These are phyloP conservation scores for Corythoichthys intestinalis DNA, from an alignment of 2,113 vertebrate genomes.

Conservation along the genomic window DNA sequence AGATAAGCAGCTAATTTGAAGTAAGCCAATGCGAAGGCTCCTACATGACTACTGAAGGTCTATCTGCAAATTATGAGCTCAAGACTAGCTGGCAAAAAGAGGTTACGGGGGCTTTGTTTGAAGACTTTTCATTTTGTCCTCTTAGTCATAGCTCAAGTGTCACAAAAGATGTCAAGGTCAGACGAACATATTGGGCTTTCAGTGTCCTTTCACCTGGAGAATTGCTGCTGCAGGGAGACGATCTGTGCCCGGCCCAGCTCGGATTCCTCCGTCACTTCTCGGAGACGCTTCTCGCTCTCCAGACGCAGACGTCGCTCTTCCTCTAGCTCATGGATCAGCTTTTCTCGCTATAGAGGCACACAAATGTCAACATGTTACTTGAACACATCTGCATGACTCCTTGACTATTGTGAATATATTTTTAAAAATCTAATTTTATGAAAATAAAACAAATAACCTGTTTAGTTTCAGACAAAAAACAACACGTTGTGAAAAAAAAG, in stretches of 20 bases:
- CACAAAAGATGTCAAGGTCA: constrained; percentile 12
- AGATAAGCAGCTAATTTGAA: constrained; percentile 61
- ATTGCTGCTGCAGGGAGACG: constrained; percentile 82
- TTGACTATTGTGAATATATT: not conserved
- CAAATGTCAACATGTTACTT: not conserved
- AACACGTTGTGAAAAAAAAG: too few relatives aligned
- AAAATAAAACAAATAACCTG: not conserved
- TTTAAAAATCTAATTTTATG: not conserved
- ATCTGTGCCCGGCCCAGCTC: constrained; percentile 82
- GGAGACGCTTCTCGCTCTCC: constrained; percentile 83
- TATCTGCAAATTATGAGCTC: constrained; percentile 55
- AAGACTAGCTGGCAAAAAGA: constrained; percentile 6
- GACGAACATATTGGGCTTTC: not conserved
- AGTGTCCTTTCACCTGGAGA: constrained; percentile 80
- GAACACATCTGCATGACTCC: not conserved
- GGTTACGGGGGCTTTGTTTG: constrained; percentile 25
- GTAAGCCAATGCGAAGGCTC: constrained; percentile 30
- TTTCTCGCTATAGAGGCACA: constrained; percentile 79
- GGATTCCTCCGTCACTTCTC: constrained; percentile 82
- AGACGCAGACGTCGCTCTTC: constrained; percentile 86
- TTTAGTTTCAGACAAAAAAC: too few relatives aligned
- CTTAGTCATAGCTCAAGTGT: not conserved
- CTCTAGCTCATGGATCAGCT: constrained; percentile 91
- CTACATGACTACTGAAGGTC: constrained; percentile 24
- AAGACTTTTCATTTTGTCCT: constrained; percentile 13